phyloP scores from a whole-genome alignment of 2,888 invertebrate genomes.

The Pyrgus malvae region DNA sequence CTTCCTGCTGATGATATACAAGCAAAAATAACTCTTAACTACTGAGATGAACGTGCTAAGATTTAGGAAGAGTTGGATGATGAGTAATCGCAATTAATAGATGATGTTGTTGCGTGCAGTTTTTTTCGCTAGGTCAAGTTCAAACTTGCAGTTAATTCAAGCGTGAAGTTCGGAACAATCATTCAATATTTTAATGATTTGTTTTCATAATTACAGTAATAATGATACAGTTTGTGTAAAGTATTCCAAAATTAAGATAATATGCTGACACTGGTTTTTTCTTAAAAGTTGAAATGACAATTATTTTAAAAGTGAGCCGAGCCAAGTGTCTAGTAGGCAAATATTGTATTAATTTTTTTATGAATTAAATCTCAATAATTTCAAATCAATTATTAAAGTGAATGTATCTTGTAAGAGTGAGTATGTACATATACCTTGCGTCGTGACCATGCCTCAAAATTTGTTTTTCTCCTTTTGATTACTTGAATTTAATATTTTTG shows the following conservation, averaged over 20 bases:
- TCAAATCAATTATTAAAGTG: too few relatives aligned
- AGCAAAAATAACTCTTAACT: conserved; percentile 1
- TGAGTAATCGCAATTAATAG: conserved; percentile 23
- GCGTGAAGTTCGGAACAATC: conserved; percentile 39
- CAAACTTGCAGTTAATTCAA: conserved; percentile 42
- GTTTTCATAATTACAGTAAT: not conserved
- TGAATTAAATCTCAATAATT: too few relatives aligned
- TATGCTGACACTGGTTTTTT: not conserved
- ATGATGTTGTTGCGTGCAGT: conserved; percentile 8
- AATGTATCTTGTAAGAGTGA: too few relatives aligned
- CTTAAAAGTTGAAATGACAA: too few relatives aligned
- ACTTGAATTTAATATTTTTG: too few relatives aligned
- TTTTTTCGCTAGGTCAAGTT: conserved; percentile 42
- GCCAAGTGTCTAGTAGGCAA: too few relatives aligned
- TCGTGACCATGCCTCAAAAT: too few relatives aligned
- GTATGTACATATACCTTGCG: too few relatives aligned
- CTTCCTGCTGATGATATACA: conserved; percentile 7
- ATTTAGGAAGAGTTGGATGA: not conserved
- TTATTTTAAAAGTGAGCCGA: too few relatives aligned
- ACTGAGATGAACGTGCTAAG: not conserved
- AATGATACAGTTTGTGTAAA: not conserved
- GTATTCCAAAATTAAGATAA: not conserved
- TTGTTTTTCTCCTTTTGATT: too few relatives aligned
- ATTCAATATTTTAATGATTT: conserved; percentile 15
- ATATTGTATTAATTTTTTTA: too few relatives aligned